phyloP scores from a whole-genome alignment of 2,888 invertebrate genomes.

The Hydropsyche betteni region DNA sequence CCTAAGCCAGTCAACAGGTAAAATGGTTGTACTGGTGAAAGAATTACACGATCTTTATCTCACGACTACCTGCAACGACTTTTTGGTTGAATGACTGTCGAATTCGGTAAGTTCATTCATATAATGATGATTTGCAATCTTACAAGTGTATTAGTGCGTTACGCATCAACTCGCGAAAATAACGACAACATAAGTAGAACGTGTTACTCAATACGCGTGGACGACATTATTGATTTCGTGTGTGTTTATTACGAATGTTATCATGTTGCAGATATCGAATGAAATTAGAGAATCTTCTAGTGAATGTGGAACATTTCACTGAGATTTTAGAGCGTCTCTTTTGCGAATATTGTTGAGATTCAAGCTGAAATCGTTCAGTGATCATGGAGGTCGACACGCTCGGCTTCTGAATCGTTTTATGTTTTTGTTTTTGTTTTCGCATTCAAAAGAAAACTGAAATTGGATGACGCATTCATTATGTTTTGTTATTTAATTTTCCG shows the following conservation, averaged over 20 bases:
- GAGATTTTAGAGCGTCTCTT: conserved; percentile 7
- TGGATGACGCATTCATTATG: not conserved
- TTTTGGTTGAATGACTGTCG: too few species aligned
- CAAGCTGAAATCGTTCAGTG: conserved; percentile 27
- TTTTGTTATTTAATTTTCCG: too few species aligned
- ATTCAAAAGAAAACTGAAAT: not conserved
- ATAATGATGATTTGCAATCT: not conserved
- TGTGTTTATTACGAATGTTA: not conserved
- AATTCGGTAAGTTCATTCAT: not conserved
- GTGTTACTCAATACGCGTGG: too few species aligned
- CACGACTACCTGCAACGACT: too few species aligned
- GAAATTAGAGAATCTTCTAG: not conserved
- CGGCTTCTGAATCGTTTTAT: not conserved
- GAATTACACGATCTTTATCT: too few species aligned
- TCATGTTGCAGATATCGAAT: not conserved
- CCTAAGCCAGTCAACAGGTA: conserved; percentile 23
- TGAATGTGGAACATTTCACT: conserved; percentile 6
- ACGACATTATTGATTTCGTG: not conserved
- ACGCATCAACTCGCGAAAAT: too few species aligned
- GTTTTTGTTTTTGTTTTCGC: conserved; percentile 1
- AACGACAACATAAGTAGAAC: too few species aligned
- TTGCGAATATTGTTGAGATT: not conserved
- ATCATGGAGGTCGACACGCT: conserved; percentile 34
- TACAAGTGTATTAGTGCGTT: too few species aligned
- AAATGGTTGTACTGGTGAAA: not conserved